These are phyloP conservation scores for Chelon auratus DNA, from an alignment of 2,797 vertebrate species.

Conservation along the genomic window DNA sequence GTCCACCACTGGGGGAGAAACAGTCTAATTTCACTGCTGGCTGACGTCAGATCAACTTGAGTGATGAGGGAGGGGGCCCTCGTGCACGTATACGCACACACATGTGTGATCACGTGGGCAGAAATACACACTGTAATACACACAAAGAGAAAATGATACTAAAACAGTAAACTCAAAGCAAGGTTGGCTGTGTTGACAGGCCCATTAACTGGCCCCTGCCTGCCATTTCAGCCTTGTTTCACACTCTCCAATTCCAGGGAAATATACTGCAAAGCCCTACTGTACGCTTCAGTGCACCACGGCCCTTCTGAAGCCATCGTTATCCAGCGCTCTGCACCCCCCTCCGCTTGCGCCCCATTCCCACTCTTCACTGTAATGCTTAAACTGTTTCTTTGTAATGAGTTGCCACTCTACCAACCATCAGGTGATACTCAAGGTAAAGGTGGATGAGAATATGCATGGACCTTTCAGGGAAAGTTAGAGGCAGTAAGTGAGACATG, in stretches of 20 bases:
- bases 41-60: slow-evolving; percentile 76
- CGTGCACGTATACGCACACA: slow-evolving; percentile 43
- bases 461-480: slow-evolving; percentile 64
- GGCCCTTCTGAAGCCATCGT: slow-evolving; percentile 29
- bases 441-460: slow-evolving; percentile 67
- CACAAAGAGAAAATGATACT: slow-evolving; percentile 53
- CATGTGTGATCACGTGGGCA: slow-evolving; percentile 28
- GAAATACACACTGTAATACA: slow-evolving; percentile 24
- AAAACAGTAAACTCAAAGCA: slow-evolving; percentile 66
- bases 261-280: slow-evolving; percentile 65
- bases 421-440: slow-evolving; percentile 61
- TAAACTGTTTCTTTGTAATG: slow-evolving; percentile 60
- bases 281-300: slow-evolving; percentile 67
- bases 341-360: slow-evolving; percentile 34
- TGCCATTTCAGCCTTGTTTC: slow-evolving; percentile 68
- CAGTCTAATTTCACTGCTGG: slow-evolving; percentile 84
- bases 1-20: slow-evolving; percentile 74
- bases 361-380: slow-evolving; percentile 65
- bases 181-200: slow-evolving; percentile 77
- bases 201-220: slow-evolving; percentile 79
- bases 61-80: slow-evolving; percentile 73
- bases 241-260: slow-evolving; percentile 68
- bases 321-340: slow-evolving; percentile 52
- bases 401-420: slow-evolving; percentile 62
- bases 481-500: slow-evolving; percentile 66